Percentiles rank a stretch among this genome's conserved stretches.
Conservation (phyloP, 1,140 invertebrate genomes). For the Pristionchus pacificus region DNA sequence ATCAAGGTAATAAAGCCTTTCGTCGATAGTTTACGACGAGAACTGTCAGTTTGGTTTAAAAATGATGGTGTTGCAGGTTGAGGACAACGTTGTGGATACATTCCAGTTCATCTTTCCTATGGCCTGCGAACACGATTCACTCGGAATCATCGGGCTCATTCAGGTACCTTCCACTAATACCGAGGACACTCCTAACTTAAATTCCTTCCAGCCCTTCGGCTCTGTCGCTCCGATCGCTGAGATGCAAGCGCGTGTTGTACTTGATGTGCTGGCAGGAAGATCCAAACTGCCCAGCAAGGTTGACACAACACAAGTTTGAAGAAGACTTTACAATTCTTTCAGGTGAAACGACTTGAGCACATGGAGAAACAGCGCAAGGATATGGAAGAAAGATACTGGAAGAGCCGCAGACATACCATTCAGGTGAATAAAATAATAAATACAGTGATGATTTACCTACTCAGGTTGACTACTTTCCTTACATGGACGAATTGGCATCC, state of each 20-base stretch:
- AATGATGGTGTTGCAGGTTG: slow-evolving; percentile 13
- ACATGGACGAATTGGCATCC: slow-evolving; percentile 59
- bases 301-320: not conserved
- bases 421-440: slow-evolving; percentile 49
- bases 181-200: slow-evolving; percentile 53
- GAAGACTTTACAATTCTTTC: slow-evolving; percentile 16
- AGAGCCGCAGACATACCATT: slow-evolving; percentile 41
- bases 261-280: slow-evolving; percentile 34
- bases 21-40: slow-evolving; percentile 43
- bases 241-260: slow-evolving; percentile 62
- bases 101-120: slow-evolving; percentile 62
- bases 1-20: slow-evolving; percentile 46
- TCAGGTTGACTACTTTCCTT: slow-evolving; percentile 57
- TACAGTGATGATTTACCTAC: not conserved
- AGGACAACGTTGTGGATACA: slow-evolving; percentile 53
- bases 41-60: not conserved
- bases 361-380: slow-evolving; percentile 4
- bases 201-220: slow-evolving; percentile 60
- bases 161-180: slow-evolving; percentile 31
- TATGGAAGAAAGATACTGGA: slow-evolving; percentile 29
- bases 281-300: slow-evolving; percentile 1
- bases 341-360: slow-evolving; percentile 25
- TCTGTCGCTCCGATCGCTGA: slow-evolving; percentile 63
- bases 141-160: slow-evolving; percentile 63
- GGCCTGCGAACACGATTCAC: slow-evolving; percentile 56